These are phyloP conservation scores for Sphecodes monilicornis DNA, from an alignment of 2,888 invertebrate genomes.

Conservation along the genomic window DNA sequence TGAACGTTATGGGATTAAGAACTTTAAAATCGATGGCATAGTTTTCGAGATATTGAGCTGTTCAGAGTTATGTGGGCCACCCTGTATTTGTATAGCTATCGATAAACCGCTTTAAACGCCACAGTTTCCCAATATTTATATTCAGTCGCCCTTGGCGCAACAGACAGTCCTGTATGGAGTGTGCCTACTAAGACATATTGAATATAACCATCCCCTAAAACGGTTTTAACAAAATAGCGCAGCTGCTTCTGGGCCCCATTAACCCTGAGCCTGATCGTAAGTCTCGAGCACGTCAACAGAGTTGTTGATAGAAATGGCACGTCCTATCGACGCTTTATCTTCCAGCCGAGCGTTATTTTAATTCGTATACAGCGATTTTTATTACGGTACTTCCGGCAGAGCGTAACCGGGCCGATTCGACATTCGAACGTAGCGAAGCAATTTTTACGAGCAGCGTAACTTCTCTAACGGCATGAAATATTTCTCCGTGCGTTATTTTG, in stretches of 20 bases:
- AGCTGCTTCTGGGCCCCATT: conserved; percentile 59
- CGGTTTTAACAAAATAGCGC: conserved; percentile 20
- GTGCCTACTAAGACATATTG: neutral
- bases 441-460: conserved; percentile 49
- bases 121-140: neutral
- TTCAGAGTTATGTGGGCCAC: too few species aligned
- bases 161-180: neutral
- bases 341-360: conserved; percentile 7
- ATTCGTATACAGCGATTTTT: conserved; percentile 46
- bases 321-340: conserved; percentile 16
- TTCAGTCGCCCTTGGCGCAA: neutral
- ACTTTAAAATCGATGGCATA: too few species aligned
- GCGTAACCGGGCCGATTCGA: neutral
- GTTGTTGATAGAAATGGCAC: conserved; percentile 24
- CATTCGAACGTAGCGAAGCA: conserved; percentile 10
- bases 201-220: neutral
- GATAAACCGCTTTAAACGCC: neutral
- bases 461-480: conserved; percentile 44
- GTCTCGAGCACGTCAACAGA: neutral
- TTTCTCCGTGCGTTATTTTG: conserved; percentile 32
- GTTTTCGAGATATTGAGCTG: too few species aligned
- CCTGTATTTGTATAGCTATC: neutral
- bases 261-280: conserved; percentile 13
- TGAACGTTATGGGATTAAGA: too few species aligned
- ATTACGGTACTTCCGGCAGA: conserved; percentile 30